These are phyloP conservation scores for Ictalurus furcatus DNA, from an alignment of 2,113 vertebrate genomes.

Conservation along the genomic window DNA sequence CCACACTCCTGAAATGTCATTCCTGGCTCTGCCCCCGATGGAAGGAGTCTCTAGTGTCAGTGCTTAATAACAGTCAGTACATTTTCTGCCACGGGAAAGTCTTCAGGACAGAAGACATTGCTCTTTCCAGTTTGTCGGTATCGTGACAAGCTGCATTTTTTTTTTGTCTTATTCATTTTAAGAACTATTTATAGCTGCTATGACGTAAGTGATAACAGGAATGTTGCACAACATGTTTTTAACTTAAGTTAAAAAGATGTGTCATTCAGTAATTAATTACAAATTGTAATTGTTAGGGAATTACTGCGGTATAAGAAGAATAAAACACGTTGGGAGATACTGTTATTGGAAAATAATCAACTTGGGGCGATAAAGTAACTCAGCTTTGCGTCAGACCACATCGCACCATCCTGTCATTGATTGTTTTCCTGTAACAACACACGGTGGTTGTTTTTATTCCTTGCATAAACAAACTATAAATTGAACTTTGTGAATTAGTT, in stretches of 20 bases:
- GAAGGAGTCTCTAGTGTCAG: not conserved
- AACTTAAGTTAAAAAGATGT: not conserved
- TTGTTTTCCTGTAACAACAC: not conserved
- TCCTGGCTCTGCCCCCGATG: not conserved
- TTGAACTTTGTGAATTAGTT: not conserved
- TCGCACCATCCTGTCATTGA: not conserved
- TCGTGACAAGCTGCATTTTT: no score
- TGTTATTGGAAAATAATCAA: not conserved
- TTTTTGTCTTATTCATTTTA: not conserved
- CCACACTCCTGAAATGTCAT: not conserved
- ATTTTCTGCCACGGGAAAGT: no score
- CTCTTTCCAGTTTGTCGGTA: no score
- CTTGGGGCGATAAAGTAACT: no score
- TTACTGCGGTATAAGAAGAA: not conserved
- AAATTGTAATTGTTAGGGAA: not conserved
- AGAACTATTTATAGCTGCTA: not conserved
- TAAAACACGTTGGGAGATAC: not conserved
- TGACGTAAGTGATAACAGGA: not conserved
- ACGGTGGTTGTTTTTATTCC: not conserved
- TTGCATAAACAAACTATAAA: not conserved
- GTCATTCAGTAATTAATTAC: not conserved
- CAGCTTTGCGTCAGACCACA: not conserved
- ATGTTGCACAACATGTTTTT: not conserved
- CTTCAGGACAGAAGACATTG: no score
- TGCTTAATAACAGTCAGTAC: not conserved